Percentiles rank a stretch among this genome's conserved stretches.
Conservation (phyloP, 2,888 invertebrate species). For the Gortyna flavago region DNA sequence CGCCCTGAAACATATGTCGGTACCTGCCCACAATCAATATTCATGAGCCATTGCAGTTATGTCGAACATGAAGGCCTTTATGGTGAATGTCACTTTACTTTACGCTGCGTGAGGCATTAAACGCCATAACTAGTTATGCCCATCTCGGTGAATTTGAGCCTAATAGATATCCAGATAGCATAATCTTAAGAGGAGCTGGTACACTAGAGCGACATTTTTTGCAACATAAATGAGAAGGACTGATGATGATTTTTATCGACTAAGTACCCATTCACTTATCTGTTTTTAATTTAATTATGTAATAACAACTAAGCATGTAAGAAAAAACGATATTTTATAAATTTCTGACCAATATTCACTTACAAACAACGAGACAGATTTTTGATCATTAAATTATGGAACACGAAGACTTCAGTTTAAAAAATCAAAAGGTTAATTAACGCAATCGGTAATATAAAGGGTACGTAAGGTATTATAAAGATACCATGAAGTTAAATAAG, state of each 20-base stretch:
- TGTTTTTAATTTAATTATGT: neutral
- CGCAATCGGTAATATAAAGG: neutral
- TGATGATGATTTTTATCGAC: neutral
- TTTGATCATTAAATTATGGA: neutral
- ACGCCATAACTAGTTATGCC: conserved; percentile 59
- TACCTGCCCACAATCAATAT: conserved; percentile 73
- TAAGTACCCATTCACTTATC: neutral
- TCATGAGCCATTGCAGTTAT: conserved; percentile 71
- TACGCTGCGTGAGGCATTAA: conserved; percentile 65
- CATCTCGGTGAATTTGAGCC: conserved; percentile 57
- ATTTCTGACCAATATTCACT: neutral
- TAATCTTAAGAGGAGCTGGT: conserved; percentile 23
- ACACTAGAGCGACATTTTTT: conserved; percentile 38
- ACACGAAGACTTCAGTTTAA: neutral
- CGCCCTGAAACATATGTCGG: conserved; percentile 68
- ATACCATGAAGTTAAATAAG: neutral
- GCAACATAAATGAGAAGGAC: neutral
- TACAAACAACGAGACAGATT: neutral
- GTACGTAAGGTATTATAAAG: too few relatives aligned
- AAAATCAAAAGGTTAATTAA: neutral
- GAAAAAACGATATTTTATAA: neutral
- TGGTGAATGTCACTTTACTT: conserved; percentile 68
- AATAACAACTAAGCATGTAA: neutral
- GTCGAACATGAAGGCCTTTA: conserved; percentile 64
- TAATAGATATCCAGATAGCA: conserved; percentile 53